Evolutionary conservation across 2,113 vertebrate species (phyloP).

Genomic region (Shinisaurus crocodilurus): DNA sequence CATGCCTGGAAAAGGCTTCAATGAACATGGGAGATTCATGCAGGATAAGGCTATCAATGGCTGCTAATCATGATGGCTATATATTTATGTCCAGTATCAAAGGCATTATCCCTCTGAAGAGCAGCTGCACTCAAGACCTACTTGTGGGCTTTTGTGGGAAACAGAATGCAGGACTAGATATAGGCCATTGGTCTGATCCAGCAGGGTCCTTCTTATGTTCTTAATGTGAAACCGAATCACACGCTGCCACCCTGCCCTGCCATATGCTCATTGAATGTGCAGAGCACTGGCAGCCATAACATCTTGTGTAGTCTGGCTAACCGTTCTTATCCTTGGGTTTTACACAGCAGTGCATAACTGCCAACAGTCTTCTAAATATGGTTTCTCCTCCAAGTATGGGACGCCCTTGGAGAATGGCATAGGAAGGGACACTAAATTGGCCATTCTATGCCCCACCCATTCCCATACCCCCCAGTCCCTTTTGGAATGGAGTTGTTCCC

Average conservation of each 20-base stretch:
- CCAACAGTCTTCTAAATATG: neutral
- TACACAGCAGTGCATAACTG: neutral
- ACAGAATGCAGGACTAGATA: too few species aligned
- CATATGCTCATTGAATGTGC: neutral
- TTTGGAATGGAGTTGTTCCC: neutral
- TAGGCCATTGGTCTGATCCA: too few species aligned
- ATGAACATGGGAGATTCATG: neutral
- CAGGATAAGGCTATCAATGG: too few species aligned
- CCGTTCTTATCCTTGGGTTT: neutral
- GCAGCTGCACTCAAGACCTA: too few species aligned
- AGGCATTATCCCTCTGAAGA: too few species aligned
- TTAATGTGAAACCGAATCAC: too few species aligned
- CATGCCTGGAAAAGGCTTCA: neutral
- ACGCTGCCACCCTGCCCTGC: neutral
- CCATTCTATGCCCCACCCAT: neutral
- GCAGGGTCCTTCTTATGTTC: too few species aligned
- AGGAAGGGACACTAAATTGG: neutral
- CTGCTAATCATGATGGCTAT: too few species aligned
- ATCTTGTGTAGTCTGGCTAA: neutral
- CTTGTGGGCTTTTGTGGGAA: too few species aligned
- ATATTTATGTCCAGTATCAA: too few species aligned
- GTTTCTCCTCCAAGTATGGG: neutral
- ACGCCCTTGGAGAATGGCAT: neutral
- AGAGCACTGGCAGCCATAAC: neutral
- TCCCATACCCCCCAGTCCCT: neutral